Base-by-base conservation (phyloP, 2,797 vertebrate species). In the Arvicola amphibius region DNA sequence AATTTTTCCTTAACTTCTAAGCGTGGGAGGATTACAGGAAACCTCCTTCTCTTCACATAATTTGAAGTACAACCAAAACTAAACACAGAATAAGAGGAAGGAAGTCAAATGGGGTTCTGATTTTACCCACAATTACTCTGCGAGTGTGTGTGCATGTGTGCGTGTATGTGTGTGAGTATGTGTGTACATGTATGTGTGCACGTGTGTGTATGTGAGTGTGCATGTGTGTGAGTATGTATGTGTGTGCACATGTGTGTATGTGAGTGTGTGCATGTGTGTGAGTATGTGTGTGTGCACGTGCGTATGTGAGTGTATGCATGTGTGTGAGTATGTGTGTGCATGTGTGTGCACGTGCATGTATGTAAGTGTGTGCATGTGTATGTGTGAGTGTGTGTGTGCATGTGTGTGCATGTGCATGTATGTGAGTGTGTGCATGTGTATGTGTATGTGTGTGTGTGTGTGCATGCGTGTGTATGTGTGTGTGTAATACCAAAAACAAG, bases 51-150 rank as follows among this genome's bases (percentile, higher is more conserved):
- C 48, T 63, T 11, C 27, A 65, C 16, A 34, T 2, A 79, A 81
- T 65, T 95, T 12, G 83, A 91, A 93, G 90, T 81, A 46, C 96
- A 94, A 91, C 67, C 53, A 94, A 95, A 91, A 94, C 67, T 37
- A 94, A 91, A 94, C 80, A 48, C 32, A 86, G 56, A 94, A 63
- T 48, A 90, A 94, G 78, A 92, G 84, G 94, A 88, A 87, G 88
- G 51, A 96, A 43, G 32, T 48, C 8, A 17, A 40, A 53, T 4
- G 0, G 32, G 27, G 77, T 48, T 91, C 13, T 93, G 23, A 87
- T 88, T 97, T 89, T 69, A 78, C 61, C 78, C 4, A 16, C 4
- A 34, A 77, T 21, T 27, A 63, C n/a, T 67, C 34, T 51, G 73
- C 74, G 5, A 27, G 29, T 88, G 65, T 88, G 23, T 61, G 29